Base-by-base conservation (phyloP, 1,140 invertebrate genomes). In the Drosophila triauraria region DNA sequence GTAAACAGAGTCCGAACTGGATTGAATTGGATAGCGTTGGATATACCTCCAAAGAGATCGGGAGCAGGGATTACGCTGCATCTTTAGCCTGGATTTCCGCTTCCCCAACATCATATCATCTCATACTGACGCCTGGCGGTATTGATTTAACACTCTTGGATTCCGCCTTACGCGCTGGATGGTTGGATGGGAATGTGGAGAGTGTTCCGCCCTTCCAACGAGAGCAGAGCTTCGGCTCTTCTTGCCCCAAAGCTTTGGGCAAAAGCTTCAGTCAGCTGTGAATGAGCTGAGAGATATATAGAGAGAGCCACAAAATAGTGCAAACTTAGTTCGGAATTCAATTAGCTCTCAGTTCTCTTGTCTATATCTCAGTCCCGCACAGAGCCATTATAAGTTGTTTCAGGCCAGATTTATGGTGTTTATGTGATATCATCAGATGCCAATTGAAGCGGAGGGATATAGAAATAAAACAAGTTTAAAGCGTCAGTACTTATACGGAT, bases 131-230 rank as follows among this genome's bases (percentile, higher is more conserved):
- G 8, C 25, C n/a, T 10, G 35, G 32, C 15, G 43, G 59, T 88
- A 87, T 87, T 76, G 84, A 87, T 87, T 90, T 75, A 75, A 69
- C 63, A 72, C 38, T 64, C 77, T 62, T 64, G 65, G 40, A 47
- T 40, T 63, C 25, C n/a, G 27, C 35, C 9, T 35, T 32, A 38
- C 53, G 30, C n/a, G 13, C 38, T n/a, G 35, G 35, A 38, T 38
- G 35, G 30, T 40, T 35, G 48, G 15, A 54, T 44, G 25, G 35
- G 43, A 63, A 48, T 67, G 76, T 72, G 51, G 38, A 78, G 53
- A 47, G 48, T 40, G n/a, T 25, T 38, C 48, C 69, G 48, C 74
- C 69, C 72, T 74, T 87, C 79, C 70, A 63, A 70, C 42, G 68
- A 30, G 72, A n/a, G n/a, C 23, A 35, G 50, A 51, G 64, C 57